These are phyloP conservation scores for Pollenia labialis DNA, from an alignment of 2,888 invertebrate species.

Conservation along the genomic window DNA sequence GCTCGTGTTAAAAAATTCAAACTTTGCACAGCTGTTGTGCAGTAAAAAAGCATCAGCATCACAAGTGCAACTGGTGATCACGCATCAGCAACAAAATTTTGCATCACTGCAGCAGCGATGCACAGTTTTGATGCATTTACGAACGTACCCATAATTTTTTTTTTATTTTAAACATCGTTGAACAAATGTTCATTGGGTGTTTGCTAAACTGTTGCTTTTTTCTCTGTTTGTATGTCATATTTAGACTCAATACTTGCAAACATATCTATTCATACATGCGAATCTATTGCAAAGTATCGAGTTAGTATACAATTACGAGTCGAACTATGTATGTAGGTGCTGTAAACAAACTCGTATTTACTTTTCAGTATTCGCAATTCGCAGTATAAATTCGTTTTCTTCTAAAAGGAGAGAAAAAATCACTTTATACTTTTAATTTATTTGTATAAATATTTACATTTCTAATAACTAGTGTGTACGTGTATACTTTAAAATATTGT, in stretches of 20 bases:
- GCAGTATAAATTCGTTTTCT: slow-evolving; percentile 31
- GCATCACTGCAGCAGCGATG: too few relatives aligned
- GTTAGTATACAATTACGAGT: background rate
- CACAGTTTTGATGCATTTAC: too few relatives aligned
- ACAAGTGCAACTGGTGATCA: too few relatives aligned
- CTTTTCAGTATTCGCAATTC: slow-evolving; percentile 31
- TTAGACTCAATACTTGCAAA: background rate
- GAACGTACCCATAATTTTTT: too few relatives aligned
- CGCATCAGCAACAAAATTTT: too few relatives aligned
- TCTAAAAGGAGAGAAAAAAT: background rate
- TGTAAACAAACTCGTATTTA: slow-evolving; percentile 18
- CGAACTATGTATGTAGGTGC: slow-evolving; percentile 28
- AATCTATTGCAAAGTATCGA: background rate
- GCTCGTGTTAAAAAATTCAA: too few relatives aligned
- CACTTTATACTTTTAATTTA: slow-evolving; percentile 57
- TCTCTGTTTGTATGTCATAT: background rate
- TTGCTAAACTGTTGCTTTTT: background rate
- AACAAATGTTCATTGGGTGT: background rate
- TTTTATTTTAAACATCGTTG: background rate
- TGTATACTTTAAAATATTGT: slow-evolving; percentile 40
- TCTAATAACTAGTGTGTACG: slow-evolving; percentile 62
- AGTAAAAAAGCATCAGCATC: too few relatives aligned
- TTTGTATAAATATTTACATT: slow-evolving; percentile 72
- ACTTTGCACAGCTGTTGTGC: too few relatives aligned
- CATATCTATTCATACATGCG: background rate